Conservation (phyloP, 2,888 invertebrate species). For the Oegoconia quadripuncta region DNA sequence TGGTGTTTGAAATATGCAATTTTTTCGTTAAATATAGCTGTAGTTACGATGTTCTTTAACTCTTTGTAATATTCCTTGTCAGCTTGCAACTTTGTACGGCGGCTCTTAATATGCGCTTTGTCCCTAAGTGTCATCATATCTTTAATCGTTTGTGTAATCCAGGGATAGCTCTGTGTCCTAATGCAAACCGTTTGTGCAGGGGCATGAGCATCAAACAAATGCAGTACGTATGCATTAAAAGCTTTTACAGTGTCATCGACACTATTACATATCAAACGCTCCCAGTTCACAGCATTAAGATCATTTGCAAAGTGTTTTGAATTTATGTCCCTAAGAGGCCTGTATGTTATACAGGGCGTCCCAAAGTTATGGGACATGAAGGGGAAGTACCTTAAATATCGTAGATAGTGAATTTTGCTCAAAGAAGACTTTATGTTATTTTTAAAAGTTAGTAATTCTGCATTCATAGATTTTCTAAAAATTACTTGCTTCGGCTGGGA, state of each 20-base stretch:
- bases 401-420: no score
- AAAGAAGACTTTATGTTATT: no score
- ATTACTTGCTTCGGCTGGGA: background rate
- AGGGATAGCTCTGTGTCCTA: slow-evolving; percentile 6
- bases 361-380: no score
- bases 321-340: no score
- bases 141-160: slow-evolving; percentile 12
- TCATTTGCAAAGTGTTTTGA: no score
- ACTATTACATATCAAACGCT: slow-evolving; percentile 4
- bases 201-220: slow-evolving; percentile 13
- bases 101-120: slow-evolving; percentile 4
- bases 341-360: no score
- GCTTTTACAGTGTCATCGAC: slow-evolving; percentile 8
- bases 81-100: background rate
- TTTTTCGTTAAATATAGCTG: slow-evolving; percentile 8
- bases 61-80: slow-evolving; percentile 12
- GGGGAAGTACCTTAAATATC: no score
- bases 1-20: slow-evolving; percentile 11
- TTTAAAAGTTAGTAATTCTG: no score
- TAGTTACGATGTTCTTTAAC: slow-evolving; percentile 7
- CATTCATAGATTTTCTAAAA: slow-evolving; percentile 13
- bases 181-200: slow-evolving; percentile 4
- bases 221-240: slow-evolving; percentile 10
- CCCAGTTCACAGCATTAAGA: background rate
- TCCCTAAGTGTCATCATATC: slow-evolving; percentile 13